Evolutionary conservation across 2,113 vertebrate genomes (phyloP).

Genomic region (Paracanthobrama guichenoti): DNA sequence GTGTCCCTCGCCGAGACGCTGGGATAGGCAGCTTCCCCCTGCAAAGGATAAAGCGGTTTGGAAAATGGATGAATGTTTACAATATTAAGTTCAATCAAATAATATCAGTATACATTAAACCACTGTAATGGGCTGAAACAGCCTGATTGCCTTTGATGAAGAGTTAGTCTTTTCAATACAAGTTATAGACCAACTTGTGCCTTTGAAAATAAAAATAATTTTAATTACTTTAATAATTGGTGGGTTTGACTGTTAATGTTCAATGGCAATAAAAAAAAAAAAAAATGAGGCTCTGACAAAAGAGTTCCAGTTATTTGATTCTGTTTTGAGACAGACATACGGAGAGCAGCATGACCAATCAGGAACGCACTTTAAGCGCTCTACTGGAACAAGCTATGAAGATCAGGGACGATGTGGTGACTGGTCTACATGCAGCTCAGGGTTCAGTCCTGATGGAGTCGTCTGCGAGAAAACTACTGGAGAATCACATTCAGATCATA

Average conservation of each 20-base stretch:
- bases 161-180: background rate
- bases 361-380: slow-evolving; percentile 73
- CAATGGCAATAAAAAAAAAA: background rate
- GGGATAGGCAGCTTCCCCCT: too few species aligned
- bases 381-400: slow-evolving; percentile 81
- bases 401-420: slow-evolving; percentile 78
- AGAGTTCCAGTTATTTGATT: background rate
- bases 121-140: background rate
- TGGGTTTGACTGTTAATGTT: background rate
- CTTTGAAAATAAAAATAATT: background rate
- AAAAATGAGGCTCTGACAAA: background rate
- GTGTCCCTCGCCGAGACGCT: too few species aligned
- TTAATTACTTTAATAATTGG: background rate
- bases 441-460: slow-evolving; percentile 68
- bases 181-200: background rate
- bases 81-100: background rate
- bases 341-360: slow-evolving; percentile 68
- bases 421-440: slow-evolving; percentile 67
- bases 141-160: background rate
- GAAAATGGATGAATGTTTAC: too few species aligned
- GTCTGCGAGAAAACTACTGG: slow-evolving; percentile 74
- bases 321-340: slow-evolving; percentile 48
- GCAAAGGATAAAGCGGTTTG: too few species aligned
- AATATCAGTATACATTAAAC: background rate
- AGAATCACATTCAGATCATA: slow-evolving; percentile 81